Percentiles rank a stretch among this genome's conserved stretches.
phyloP scores from a whole-genome alignment of 2,888 invertebrate genomes.

The Agonopterix alstromeriana region DNA sequence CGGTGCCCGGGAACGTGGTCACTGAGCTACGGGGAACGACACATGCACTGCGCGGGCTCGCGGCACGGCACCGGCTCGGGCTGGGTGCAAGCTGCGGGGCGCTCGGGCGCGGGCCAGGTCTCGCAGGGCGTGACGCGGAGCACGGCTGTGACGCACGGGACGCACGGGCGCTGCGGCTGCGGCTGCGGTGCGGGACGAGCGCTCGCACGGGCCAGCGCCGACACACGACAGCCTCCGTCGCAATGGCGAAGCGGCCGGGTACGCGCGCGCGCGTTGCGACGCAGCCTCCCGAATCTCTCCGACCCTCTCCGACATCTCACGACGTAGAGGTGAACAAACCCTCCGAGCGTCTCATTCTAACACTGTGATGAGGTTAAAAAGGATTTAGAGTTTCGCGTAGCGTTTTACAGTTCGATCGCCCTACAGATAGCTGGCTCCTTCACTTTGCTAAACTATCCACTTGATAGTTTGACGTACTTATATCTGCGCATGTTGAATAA shows the following conservation, averaged over 20 bases:
- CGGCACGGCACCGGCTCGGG: conserved; percentile 15
- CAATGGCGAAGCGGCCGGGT: conserved; percentile 75
- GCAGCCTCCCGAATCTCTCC: conserved; percentile 64
- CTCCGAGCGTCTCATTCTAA: conserved; percentile 70
- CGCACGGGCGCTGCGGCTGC: conserved; percentile 22
- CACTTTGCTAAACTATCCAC: conserved; percentile 2
- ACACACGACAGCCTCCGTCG: conserved; percentile 74
- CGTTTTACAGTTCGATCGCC: conserved; percentile 63
- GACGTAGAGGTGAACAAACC: conserved; percentile 71
- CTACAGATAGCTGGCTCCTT: conserved; percentile 21
- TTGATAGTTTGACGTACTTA: too few species aligned
- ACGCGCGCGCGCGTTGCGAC: conserved; percentile 72
- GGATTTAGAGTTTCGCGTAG: conserved; percentile 68
- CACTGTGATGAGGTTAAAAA: conserved; percentile 67
- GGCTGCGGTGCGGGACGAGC: conserved; percentile 46
- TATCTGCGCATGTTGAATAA: too few species aligned
- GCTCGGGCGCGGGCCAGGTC: conserved; percentile 37
- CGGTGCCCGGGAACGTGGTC: conserved; percentile 81
- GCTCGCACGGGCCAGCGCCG: conserved; percentile 69
- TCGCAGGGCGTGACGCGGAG: conserved; percentile 16
- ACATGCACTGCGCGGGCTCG: conserved; percentile 73
- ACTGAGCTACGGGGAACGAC: conserved; percentile 73
- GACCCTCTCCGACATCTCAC: conserved; percentile 54
- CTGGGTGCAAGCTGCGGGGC: conserved; percentile 15
- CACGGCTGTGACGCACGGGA: conserved; percentile 21